Evolutionary conservation across 1,140 invertebrate species (phyloP).

Genomic region (Polypedilum vanderplanki): DNA sequence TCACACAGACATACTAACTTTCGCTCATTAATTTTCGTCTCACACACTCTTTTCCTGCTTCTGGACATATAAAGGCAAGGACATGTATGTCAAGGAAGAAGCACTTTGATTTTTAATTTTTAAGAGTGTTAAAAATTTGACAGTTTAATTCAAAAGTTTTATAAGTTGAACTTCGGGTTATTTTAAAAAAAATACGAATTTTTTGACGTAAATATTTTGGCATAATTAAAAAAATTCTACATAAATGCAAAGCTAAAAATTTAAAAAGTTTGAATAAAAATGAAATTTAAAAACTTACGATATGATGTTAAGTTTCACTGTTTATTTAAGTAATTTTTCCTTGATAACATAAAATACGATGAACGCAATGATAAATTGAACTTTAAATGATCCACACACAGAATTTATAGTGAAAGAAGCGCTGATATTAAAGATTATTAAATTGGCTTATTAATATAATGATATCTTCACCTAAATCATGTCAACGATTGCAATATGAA

Average conservation of each 20-base stretch:
- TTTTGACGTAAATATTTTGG: too few relatives aligned
- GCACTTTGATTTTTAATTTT: too few relatives aligned
- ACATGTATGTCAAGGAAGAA: background rate
- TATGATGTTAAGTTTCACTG: too few relatives aligned
- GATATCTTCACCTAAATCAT: constrained; percentile 12
- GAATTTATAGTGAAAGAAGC: background rate
- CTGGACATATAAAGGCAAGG: background rate
- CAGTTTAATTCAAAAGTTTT: too few relatives aligned
- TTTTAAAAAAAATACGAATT: too few relatives aligned
- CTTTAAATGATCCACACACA: background rate
- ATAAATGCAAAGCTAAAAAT: too few relatives aligned
- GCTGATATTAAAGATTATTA: background rate
- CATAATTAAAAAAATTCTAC: too few relatives aligned
- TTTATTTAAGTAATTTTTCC: too few relatives aligned
- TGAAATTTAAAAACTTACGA: too few relatives aligned
- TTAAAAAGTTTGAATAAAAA: too few relatives aligned
- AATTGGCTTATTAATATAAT: background rate
- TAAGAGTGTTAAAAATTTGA: too few relatives aligned
- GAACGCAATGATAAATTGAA: background rate
- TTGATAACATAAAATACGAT: background rate
- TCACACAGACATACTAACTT: background rate
- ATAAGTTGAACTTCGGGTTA: too few relatives aligned
- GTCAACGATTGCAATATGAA: background rate
- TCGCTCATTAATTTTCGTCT: constrained; percentile 6
- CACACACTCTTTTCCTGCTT: background rate